These are phyloP conservation scores for Ips nitidus DNA, from an alignment of 1,140 invertebrate genomes.

Conservation along the genomic window DNA sequence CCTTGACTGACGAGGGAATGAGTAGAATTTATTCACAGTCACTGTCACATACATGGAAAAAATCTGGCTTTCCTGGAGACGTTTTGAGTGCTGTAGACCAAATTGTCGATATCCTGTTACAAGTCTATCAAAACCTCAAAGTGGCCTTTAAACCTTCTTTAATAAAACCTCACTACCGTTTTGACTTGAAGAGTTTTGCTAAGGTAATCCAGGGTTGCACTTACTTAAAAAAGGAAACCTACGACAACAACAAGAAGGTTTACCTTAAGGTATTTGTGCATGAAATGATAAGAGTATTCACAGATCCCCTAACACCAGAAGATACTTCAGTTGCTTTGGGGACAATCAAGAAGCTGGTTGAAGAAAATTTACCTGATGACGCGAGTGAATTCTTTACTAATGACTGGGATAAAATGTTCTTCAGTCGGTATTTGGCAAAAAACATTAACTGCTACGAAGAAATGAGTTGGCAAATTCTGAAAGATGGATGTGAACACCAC, in stretches of 20 bases:
- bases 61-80: slow-evolving; percentile 78
- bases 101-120: slow-evolving; percentile 76
- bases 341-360: slow-evolving; percentile 61
- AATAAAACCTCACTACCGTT: slow-evolving; percentile 85
- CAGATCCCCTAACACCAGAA: slow-evolving; percentile 78
- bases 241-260: slow-evolving; percentile 64
- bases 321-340: slow-evolving; percentile 77
- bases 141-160: slow-evolving; percentile 75
- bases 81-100: slow-evolving; percentile 66
- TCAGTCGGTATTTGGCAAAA: slow-evolving; percentile 13
- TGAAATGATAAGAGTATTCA: slow-evolving; percentile 86
- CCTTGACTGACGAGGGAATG: slow-evolving; percentile 81
- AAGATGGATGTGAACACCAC: slow-evolving; percentile 63
- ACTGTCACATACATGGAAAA: slow-evolving; percentile 71
- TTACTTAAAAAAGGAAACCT: slow-evolving; percentile 78
- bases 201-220: slow-evolving; percentile 79
- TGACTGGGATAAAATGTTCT: slow-evolving; percentile 19
- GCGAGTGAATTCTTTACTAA: slow-evolving; percentile 24
- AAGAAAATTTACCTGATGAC: slow-evolving; percentile 42
- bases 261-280: slow-evolving; percentile 83
- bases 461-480: slow-evolving; percentile 72
- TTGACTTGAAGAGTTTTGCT: slow-evolving; percentile 83
- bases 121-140: slow-evolving; percentile 73
- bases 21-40: slow-evolving; percentile 79
- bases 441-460: slow-evolving; percentile 73